Conservation (phyloP, 2,888 invertebrate genomes). For the Drosophila anomelani region DNA sequence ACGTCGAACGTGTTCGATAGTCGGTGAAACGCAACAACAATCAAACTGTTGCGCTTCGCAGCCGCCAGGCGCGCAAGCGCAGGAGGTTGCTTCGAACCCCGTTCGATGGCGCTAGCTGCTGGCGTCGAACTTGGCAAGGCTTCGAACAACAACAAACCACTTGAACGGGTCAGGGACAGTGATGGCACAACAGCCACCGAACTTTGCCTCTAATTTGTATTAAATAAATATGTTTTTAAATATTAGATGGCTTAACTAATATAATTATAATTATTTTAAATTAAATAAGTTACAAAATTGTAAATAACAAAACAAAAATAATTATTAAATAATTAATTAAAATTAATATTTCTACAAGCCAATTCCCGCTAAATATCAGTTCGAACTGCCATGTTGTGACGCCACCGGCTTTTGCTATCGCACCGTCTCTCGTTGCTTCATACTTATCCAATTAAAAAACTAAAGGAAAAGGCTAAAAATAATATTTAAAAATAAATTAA, state of each 20-base stretch:
- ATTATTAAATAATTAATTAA: not conserved
- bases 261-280: not conserved
- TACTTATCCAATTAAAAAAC: not conserved
- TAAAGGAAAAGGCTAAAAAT: not conserved
- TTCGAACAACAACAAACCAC: conserved; percentile 24
- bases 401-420: not conserved
- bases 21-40: conserved; percentile 9
- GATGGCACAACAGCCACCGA: conserved; percentile 9
- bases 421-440: conserved; percentile 52
- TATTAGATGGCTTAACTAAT: not conserved
- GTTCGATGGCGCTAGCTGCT: not conserved
- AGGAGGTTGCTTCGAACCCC: conserved; percentile 23
- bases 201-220: not conserved
- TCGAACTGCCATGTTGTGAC: not conserved
- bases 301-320: not conserved
- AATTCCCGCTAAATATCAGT: not conserved
- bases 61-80: conserved; percentile 59
- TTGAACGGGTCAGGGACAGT: conserved; percentile 31
- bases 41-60: conserved; percentile 30
- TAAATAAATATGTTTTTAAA: not conserved
- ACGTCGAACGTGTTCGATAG: conserved; percentile 56
- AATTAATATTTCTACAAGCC: not conserved
- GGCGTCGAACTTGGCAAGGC: not conserved
- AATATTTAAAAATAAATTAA: not conserved
- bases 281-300: not conserved